Evolutionary conservation across 2,797 vertebrate genomes (phyloP), one percentile per base, ranked within the genome.

Genomic region (Acanthurus tractus): DNA sequence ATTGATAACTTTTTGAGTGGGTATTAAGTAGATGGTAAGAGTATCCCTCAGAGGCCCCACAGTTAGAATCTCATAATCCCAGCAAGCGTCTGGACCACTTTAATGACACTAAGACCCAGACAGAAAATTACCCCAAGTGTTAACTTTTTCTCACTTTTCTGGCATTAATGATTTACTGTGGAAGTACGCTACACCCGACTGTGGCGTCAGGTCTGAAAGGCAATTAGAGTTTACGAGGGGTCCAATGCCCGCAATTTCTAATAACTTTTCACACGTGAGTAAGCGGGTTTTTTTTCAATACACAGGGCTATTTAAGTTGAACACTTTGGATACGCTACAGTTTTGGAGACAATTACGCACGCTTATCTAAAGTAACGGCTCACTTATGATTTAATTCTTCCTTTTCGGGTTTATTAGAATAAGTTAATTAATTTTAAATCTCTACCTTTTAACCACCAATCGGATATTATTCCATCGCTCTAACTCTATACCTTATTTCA

Each of bases 141-240:
- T 93, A 90, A 93, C 89, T 94, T 92, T 93, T 90, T 93, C 92
- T 92, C 89, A 90, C 92, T 90, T 94, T 94, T 93, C 90, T 81
- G 88, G 78, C 82, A 86, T 93, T 90, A 89, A 93, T 91, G 91
- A 90, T 94, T 94, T 93, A 90, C 67, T 76, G 89, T 89, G 82
- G 76, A 92, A 79, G 92, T 88, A 79, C 23, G 86, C 88, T 74
- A 70, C 83, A 78, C 82, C 83, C 77, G 82, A 81, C 82, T 55
- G 89, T 90, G 93, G 93, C 93, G 90, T 93, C 93, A 91, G 89
- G 89, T 93, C 90, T 92, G 86, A 89, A 71, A 91, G 91, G 89
- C 92, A 94, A 93, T 94, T 93, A 93, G 78, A 71, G 77, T 93
- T 94, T 94, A 94, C 88, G 90, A 92, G 90, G 80, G 89, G 83